Base-by-base conservation (phyloP, 2,113 vertebrate species). In the Ploceus nigricollis region DNA sequence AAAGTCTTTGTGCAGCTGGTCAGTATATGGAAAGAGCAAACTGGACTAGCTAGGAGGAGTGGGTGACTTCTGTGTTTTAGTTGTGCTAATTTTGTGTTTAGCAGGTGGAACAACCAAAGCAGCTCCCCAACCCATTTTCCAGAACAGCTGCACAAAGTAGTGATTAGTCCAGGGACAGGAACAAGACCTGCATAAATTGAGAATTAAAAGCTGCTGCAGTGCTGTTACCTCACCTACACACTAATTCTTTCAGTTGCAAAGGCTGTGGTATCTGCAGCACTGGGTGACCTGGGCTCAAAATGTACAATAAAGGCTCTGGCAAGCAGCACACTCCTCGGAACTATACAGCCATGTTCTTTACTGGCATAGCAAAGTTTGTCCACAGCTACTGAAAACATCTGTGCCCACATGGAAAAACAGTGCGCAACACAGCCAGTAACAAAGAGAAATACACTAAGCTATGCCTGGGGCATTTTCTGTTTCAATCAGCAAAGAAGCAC, bases 381-480 rank as follows among this genome's bases (percentile, higher is more conserved):
- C 56, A 87, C 22, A 89, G 61, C 73, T 68, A 68, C 89, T 25
- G 65, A 79, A 87, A 94, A 94, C 56, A 93, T 47, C 90, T 48
- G 61, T 57, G 69, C 45, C 57, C 37, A 68, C 1, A 0, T 0
- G 51, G n/a, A 50, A 85, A 76, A 90, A 80, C 1, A 1, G 11
- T 50, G 73, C 25, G 61, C 93, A 40, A 64, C 17, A 45, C 6
- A 79, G 65, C 8, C 69, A 95, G 20, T 2, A 25, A 91, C 37
- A 60, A 56, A 77, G 13, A 63, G 13, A 82, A 84, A 56, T 1
- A 4, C 9, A 77, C 54, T n/a, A 57, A 90, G 13, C 23, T n/a
- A 18, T 28, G 23, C 28, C 44, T 45, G 14, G 21, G 69, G 42
- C 28, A 63, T 70, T 50, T 70, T 56, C 80, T 63, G 30, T 50